phyloP scores from a whole-genome alignment of 2,797 vertebrate species.

The Myripristis jacobus region DNA sequence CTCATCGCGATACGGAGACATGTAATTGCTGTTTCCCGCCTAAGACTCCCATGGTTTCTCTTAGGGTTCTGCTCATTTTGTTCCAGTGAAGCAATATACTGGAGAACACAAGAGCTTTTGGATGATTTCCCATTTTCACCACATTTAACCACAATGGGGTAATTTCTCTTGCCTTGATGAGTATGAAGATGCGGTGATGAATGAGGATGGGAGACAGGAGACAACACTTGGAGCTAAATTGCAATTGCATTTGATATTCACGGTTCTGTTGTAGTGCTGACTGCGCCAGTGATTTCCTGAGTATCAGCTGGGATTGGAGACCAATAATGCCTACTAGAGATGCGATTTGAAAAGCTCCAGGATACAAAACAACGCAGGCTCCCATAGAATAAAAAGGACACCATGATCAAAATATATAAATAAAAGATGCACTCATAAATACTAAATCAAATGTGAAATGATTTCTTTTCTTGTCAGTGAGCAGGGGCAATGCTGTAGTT shows the following conservation, averaged over 20 bases:
- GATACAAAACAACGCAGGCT: constrained; percentile 40
- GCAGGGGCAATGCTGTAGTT: constrained; percentile 45
- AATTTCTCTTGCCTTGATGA: constrained; percentile 45
- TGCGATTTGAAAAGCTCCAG: constrained; percentile 39
- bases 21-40: background rate
- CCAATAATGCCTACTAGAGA: constrained; percentile 26
- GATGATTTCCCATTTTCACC: constrained; percentile 49
- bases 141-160: constrained; percentile 46
- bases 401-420: constrained; percentile 73
- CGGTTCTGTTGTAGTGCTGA: background rate
- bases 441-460: constrained; percentile 77
- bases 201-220: constrained; percentile 6
- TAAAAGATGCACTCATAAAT: constrained; percentile 70
- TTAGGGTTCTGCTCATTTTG: constrained; percentile 2
- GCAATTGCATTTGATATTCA: constrained; percentile 34
- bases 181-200: constrained; percentile 22
- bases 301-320: constrained; percentile 40
- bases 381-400: constrained; percentile 37
- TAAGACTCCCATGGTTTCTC: background rate
- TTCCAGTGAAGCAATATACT: background rate
- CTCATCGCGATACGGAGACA: background rate
- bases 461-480: constrained; percentile 69
- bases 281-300: constrained; percentile 34
- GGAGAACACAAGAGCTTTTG: constrained; percentile 26
- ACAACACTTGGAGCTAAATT: constrained; percentile 37